Percentiles rank a stretch among this genome's conserved stretches.
phyloP scores from a whole-genome alignment of 2,888 invertebrate genomes.

The Agonopterix subpropinquella region DNA sequence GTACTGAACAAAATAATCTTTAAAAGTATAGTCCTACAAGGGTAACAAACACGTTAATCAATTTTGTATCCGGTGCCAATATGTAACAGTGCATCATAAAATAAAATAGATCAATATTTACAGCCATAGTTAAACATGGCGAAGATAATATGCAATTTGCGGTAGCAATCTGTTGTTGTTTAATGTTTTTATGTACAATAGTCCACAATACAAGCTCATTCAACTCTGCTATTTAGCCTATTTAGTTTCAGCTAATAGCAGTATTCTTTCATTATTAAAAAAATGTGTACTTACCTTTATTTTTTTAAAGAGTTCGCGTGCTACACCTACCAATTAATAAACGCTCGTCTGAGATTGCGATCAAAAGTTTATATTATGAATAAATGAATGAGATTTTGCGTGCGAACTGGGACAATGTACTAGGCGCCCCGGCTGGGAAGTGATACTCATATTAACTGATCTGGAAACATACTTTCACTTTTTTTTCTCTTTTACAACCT shows the following conservation, averaged over 20 bases:
- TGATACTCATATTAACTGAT: constrained; percentile 8
- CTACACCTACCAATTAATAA: no score
- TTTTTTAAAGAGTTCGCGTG: no score
- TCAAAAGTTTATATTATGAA: constrained; percentile 6
- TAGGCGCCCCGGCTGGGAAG: constrained; percentile 8
- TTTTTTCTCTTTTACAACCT: constrained; percentile 4
- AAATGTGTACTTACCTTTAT: no score
- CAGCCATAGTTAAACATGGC: constrained; percentile 4
- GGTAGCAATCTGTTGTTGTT: constrained; percentile 5
- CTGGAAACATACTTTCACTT: constrained; percentile 13
- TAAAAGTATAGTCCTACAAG: background rate
- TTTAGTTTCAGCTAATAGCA: no score
- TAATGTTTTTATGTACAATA: no score
- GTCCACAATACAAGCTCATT: background rate
- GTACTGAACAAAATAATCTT: background rate
- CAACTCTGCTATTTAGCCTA: background rate
- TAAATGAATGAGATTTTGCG: constrained; percentile 8
- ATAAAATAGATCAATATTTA: constrained; percentile 6
- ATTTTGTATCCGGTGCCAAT: constrained; percentile 1
- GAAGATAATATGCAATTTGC: constrained; percentile 7
- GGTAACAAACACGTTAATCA: background rate
- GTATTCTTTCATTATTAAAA: no score
- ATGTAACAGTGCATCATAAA: constrained; percentile 5
- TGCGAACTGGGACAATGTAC: constrained; percentile 13
- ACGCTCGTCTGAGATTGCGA: background rate